Evolutionary conservation across 2,113 vertebrate genomes (phyloP).

Genomic region (Ancistrus triradiatus): DNA sequence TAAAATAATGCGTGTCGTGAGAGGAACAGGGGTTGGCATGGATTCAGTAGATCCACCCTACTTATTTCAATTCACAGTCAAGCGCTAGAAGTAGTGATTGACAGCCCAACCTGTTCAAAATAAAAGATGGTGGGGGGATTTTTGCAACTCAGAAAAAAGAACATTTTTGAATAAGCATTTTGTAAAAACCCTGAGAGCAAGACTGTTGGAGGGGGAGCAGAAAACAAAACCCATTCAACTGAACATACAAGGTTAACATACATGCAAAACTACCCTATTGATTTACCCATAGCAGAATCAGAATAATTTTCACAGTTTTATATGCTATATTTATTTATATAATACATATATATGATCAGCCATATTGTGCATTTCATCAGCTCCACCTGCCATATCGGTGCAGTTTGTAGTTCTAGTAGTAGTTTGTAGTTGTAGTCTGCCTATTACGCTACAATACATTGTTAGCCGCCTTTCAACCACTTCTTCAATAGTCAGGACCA

Average conservation of each 20-base stretch:
- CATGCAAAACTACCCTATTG: slow-evolving; percentile 92
- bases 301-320: slow-evolving; percentile 96
- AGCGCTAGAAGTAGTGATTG: slow-evolving; percentile 95
- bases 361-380: too few species aligned
- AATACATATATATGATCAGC: too few species aligned
- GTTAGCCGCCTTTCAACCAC: too few species aligned
- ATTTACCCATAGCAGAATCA: slow-evolving; percentile 88
- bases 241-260: slow-evolving; percentile 85
- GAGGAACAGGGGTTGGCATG: slow-evolving; percentile 36
- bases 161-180: slow-evolving; percentile 69
- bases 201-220: slow-evolving; percentile 66
- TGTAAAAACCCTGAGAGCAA: slow-evolving; percentile 95
- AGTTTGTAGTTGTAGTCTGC: too few species aligned
- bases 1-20: slow-evolving; percentile 8
- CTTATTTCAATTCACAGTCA: slow-evolving; percentile 81
- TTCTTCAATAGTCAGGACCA: too few species aligned
- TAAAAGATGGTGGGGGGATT: slow-evolving; percentile 57
- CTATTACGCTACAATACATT: too few species aligned
- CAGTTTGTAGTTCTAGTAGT: too few species aligned
- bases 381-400: too few species aligned
- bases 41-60: slow-evolving; percentile 42
- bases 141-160: slow-evolving; percentile 78
- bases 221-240: slow-evolving; percentile 68
- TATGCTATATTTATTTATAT: slow-evolving; percentile 66
- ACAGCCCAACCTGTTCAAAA: slow-evolving; percentile 65